Conservation (phyloP, 2,888 invertebrate species). For the Cheilosia soror region DNA sequence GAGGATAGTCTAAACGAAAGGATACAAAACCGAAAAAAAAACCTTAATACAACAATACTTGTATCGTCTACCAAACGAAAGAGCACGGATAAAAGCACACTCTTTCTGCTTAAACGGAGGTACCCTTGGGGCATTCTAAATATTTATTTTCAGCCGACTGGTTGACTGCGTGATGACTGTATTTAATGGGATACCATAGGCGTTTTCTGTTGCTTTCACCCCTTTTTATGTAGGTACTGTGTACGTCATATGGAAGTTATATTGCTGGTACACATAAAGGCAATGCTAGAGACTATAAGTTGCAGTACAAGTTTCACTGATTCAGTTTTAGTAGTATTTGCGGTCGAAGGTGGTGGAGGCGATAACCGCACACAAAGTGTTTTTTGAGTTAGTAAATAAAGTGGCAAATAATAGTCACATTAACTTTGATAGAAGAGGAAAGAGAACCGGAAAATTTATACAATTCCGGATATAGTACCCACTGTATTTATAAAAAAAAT, state of each 20-base stretch:
- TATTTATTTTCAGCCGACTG: conserved; percentile 75
- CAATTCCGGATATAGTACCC: not conserved
- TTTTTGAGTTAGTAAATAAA: conserved; percentile 72
- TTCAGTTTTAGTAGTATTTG: conserved; percentile 11
- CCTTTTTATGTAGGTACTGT: conserved; percentile 58
- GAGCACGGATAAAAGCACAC: conserved; percentile 30
- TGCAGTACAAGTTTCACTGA: conserved; percentile 18
- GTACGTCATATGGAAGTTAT: conserved; percentile 68
- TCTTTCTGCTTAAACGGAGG: conserved; percentile 53
- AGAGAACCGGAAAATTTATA: not conserved
- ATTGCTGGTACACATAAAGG: conserved; percentile 43
- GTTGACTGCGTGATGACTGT: conserved; percentile 75
- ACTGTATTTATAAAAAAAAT: not conserved
- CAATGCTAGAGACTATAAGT: conserved; percentile 41
- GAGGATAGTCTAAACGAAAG: conserved; percentile 64
- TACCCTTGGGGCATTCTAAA: conserved; percentile 75
- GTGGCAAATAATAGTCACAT: conserved; percentile 73
- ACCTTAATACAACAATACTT: conserved; percentile 55
- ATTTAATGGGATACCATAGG: conserved; percentile 71
- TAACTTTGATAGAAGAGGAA: conserved; percentile 63
- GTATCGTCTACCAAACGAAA: conserved; percentile 1
- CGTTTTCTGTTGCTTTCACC: conserved; percentile 67
- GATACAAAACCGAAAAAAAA: conserved; percentile 55
- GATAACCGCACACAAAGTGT: conserved; percentile 69
- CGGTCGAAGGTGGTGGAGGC: conserved; percentile 31